Conservation (phyloP, 2,888 invertebrate genomes). For the Biston betularia region DNA sequence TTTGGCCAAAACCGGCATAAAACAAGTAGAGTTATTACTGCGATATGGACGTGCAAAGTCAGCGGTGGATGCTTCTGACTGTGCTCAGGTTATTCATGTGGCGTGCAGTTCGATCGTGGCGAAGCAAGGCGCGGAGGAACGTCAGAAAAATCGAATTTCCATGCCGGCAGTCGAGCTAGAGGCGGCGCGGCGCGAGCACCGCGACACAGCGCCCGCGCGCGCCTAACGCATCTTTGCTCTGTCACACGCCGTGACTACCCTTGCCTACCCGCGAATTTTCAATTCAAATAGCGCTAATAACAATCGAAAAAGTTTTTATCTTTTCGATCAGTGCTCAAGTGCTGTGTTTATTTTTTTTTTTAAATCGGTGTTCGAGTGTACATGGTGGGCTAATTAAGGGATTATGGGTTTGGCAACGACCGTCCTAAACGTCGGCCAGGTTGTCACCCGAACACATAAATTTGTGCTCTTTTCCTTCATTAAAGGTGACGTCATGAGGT, state of each 20-base stretch:
- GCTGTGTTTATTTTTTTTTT: constrained; percentile 49
- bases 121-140: constrained; percentile 84
- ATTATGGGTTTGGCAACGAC: constrained; percentile 74
- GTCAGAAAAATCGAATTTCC: constrained; percentile 86
- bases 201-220: constrained; percentile 79
- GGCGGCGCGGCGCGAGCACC: constrained; percentile 82
- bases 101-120: constrained; percentile 84
- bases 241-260: constrained; percentile 53
- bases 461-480: constrained; percentile 72
- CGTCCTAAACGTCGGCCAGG: constrained; percentile 67
- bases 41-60: constrained; percentile 81
- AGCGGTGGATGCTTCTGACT: constrained; percentile 59
- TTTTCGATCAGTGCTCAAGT: constrained; percentile 56
- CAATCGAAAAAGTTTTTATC: constrained; percentile 38
- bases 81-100: constrained; percentile 60
- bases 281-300: constrained; percentile 44
- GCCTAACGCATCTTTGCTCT: constrained; percentile 50
- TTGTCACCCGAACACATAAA: constrained; percentile 71
- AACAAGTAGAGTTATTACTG: constrained; percentile 66
- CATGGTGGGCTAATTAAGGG: constrained; percentile 73
- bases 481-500: constrained; percentile 83
- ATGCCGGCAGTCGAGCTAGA: constrained; percentile 82
- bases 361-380: constrained; percentile 45
- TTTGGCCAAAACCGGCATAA: constrained; percentile 69
- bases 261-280: constrained; percentile 50